Evolutionary conservation across 2,888 invertebrate genomes (phyloP), one percentile per base, ranked within the genome.

Genomic region (Gymnoscelis rufifasciata): DNA sequence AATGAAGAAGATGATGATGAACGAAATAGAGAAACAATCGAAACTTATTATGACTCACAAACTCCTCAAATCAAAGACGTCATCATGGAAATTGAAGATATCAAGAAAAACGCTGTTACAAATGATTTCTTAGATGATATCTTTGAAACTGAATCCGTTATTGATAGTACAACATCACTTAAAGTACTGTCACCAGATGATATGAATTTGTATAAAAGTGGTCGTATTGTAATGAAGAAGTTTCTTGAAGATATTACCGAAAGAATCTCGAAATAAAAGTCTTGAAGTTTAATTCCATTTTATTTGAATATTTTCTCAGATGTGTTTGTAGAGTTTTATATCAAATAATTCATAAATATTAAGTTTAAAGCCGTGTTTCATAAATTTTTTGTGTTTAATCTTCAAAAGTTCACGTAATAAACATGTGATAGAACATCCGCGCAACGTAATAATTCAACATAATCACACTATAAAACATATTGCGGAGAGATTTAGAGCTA

Each of bases 81-180:
- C 10, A 68, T 76, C 39, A 59, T 72, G 26, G 83, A 83, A 74
- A 79, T 83, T 49, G 77, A 81, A 50, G 71, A 80, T 44, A 64
- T 86, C 36, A 82, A 68, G 59, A 76, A 77, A 60, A 73, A 61
- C 23, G 71, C 70, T 42, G 66, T 62, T 1, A 80, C 83, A 8
- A 78, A 70, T 58, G 81, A 83, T 56, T 88, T 88, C 56, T 56
- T 87, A 48, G 82, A 86, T 39, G 83, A 86, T 47, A 80, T 88
- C 54, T 67, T 88, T 28, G 87, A 87, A 52, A 71, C 74, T 1
- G 84, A 86, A 42, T 52, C 66, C 4, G 56, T 61, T n/a, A 57
- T 66, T 38, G 81, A 81, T 61, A 73, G 60, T 59, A 62, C 71
- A 42, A 68, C 67, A 40, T 55, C 57, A 37, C 29, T 57, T 39